Evolutionary conservation across 2,888 invertebrate genomes (phyloP).

Genomic region (Trachelus iudaicus): DNA sequence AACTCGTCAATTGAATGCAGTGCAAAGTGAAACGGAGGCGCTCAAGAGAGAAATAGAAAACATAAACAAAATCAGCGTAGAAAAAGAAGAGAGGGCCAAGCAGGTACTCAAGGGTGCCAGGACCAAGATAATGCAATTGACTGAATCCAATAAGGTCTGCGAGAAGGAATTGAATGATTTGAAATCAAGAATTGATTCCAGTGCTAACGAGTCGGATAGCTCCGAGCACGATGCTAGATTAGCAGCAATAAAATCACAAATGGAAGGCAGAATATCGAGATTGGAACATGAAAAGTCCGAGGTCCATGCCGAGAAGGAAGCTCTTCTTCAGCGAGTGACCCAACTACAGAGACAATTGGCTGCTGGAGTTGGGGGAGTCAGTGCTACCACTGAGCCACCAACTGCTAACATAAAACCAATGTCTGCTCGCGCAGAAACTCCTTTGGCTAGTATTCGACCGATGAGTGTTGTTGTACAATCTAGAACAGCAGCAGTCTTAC

Average conservation of each 20-base stretch:
- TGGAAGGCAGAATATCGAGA: constrained; percentile 76
- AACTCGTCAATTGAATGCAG: constrained; percentile 63
- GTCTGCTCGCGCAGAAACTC: constrained; percentile 87
- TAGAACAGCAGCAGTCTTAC: constrained; percentile 81
- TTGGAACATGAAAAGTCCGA: constrained; percentile 80
- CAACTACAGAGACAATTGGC: constrained; percentile 76
- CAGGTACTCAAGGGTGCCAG: constrained; percentile 79
- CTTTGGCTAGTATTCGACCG: constrained; percentile 91
- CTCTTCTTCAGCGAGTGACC: constrained; percentile 76
- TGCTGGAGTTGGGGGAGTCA: constrained; percentile 73
- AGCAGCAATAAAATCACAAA: constrained; percentile 75
- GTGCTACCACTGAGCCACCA: constrained; percentile 72
- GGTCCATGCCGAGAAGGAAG: constrained; percentile 74
- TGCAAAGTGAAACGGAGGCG: constrained; percentile 73
- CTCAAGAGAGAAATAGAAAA: constrained; percentile 75
- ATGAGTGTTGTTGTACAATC: constrained; percentile 79
- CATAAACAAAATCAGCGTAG: constrained; percentile 69
- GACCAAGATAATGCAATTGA: constrained; percentile 77
- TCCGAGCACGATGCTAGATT: constrained; percentile 66
- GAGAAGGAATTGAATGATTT: constrained; percentile 57
- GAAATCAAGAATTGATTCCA: constrained; percentile 53
- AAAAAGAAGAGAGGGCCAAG: constrained; percentile 76
- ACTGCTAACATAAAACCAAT: constrained; percentile 96
- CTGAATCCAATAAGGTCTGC: constrained; percentile 75
- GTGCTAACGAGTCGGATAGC: constrained; percentile 46